Conservation (phyloP, 2,113 vertebrate genomes). For the Dunckerocampus dactyliophorus region DNA sequence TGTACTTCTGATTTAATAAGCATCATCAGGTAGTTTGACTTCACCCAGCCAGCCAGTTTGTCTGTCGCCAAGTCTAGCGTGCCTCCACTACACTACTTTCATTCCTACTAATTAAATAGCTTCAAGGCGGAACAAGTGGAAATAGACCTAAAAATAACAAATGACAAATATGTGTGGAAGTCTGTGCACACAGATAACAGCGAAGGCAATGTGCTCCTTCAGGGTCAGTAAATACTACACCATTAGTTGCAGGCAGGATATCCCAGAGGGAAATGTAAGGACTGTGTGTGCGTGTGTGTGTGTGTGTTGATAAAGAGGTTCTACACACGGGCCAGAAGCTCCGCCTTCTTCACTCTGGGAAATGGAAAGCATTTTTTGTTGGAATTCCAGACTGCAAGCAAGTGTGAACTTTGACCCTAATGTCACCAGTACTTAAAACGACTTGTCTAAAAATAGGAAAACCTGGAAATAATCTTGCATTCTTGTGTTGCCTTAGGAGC, state of each 20-base stretch:
- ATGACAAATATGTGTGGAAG: slow-evolving; percentile 38
- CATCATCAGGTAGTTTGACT: neutral
- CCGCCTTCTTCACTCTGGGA: slow-evolving; percentile 70
- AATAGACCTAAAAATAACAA: slow-evolving; percentile 59
- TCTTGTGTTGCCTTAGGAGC: slow-evolving; percentile 41
- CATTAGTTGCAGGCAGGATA: slow-evolving; percentile 58
- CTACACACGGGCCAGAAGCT: slow-evolving; percentile 37
- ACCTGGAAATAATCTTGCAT: slow-evolving; percentile 64
- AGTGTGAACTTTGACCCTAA: slow-evolving; percentile 79
- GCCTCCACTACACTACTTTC: slow-evolving; percentile 8
- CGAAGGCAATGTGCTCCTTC: slow-evolving; percentile 61
- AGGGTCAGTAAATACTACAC: slow-evolving; percentile 67
- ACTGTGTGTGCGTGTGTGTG: slow-evolving; percentile 23
- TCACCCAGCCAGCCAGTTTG: slow-evolving; percentile 6
- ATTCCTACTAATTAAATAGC: slow-evolving; percentile 33
- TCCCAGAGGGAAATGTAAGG: slow-evolving; percentile 59
- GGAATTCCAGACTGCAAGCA: slow-evolving; percentile 80
- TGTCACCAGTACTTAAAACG: slow-evolving; percentile 63
- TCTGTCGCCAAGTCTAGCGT: slow-evolving; percentile 4
- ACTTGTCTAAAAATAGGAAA: slow-evolving; percentile 77
- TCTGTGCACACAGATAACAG: slow-evolving; percentile 63
- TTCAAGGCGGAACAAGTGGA: slow-evolving; percentile 40
- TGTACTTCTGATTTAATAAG: neutral
- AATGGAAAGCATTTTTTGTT: slow-evolving; percentile 81
- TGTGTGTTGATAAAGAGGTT: slow-evolving; percentile 55